phyloP scores from a whole-genome alignment of 2,888 invertebrate species.

The Drosophila buzzatii region DNA sequence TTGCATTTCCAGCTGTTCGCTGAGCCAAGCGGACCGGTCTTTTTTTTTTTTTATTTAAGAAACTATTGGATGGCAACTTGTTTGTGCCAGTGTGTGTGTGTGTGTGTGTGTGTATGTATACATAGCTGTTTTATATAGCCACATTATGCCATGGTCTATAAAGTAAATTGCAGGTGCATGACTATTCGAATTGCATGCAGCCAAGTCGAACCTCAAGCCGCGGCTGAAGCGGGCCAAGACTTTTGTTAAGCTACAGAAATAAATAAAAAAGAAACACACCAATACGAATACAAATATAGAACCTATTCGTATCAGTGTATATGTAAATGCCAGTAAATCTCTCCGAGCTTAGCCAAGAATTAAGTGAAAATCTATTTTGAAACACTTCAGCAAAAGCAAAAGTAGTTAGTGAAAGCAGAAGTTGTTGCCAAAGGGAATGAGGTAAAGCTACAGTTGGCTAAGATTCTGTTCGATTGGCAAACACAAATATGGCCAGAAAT shows the following conservation, averaged over 20 bases:
- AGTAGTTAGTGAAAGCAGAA: slow-evolving; percentile 30
- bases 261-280: slow-evolving; percentile 18
- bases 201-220: slow-evolving; percentile 47
- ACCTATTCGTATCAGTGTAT: slow-evolving; percentile 66
- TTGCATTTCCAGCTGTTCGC: slow-evolving; percentile 78
- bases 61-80: slow-evolving; percentile 67
- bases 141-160: slow-evolving; percentile 84
- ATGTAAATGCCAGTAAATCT: slow-evolving; percentile 67
- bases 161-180: slow-evolving; percentile 85
- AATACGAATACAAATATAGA: slow-evolving; percentile 14
- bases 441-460: neutral
- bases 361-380: slow-evolving; percentile 18
- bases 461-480: neutral
- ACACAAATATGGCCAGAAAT: slow-evolving; percentile 21
- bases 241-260: slow-evolving; percentile 26
- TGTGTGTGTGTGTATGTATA: slow-evolving; percentile 20
- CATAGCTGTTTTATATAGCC: slow-evolving; percentile 55
- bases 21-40: slow-evolving; percentile 70
- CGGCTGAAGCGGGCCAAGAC: slow-evolving; percentile 47
- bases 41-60: slow-evolving; percentile 36
- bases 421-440: neutral
- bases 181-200: slow-evolving; percentile 80
- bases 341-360: slow-evolving; percentile 26
- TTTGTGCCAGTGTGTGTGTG: slow-evolving; percentile 44
- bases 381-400: slow-evolving; percentile 27